These are phyloP conservation scores for Liodrosophila aerea DNA, from an alignment of 2,888 invertebrate species.

Conservation along the genomic window DNA sequence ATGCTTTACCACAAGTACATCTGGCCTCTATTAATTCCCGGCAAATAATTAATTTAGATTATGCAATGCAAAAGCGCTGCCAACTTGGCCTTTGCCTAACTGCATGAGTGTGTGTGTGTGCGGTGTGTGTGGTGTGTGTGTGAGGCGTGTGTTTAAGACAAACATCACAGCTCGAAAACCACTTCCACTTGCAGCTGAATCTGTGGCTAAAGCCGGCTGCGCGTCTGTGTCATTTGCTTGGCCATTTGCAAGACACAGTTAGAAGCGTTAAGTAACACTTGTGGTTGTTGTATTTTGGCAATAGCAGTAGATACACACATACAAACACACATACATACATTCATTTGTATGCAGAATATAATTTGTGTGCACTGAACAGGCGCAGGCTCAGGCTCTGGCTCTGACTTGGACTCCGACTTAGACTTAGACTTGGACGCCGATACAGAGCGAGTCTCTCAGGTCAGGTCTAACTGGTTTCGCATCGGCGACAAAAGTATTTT, in stretches of 20 bases:
- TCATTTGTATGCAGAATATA: slow-evolving; percentile 13
- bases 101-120: background rate
- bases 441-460: slow-evolving; percentile 14
- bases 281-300: slow-evolving; percentile 53
- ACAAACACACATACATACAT: too few relatives aligned
- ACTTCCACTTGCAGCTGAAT: slow-evolving; percentile 53
- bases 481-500: slow-evolving; percentile 50
- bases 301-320: slow-evolving; percentile 20
- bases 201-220: slow-evolving; percentile 13
- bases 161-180: slow-evolving; percentile 30
- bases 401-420: slow-evolving; percentile 12
- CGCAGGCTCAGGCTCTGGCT: slow-evolving; percentile 12
- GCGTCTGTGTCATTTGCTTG: slow-evolving; percentile 47
- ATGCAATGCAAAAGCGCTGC: slow-evolving; percentile 33
- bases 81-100: slow-evolving; percentile 62
- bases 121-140: slow-evolving; percentile 1
- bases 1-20: too few relatives aligned
- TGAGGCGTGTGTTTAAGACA: slow-evolving; percentile 20
- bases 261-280: slow-evolving; percentile 64
- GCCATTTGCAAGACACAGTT: slow-evolving; percentile 60
- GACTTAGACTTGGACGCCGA: too few relatives aligned
- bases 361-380: slow-evolving; percentile 46
- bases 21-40: too few relatives aligned
- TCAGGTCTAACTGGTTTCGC: slow-evolving; percentile 71
- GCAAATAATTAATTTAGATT: slow-evolving; percentile 28